These are phyloP conservation scores for Lumbricus terrestris DNA, from an alignment of 2,888 invertebrate genomes.

Conservation along the genomic window DNA sequence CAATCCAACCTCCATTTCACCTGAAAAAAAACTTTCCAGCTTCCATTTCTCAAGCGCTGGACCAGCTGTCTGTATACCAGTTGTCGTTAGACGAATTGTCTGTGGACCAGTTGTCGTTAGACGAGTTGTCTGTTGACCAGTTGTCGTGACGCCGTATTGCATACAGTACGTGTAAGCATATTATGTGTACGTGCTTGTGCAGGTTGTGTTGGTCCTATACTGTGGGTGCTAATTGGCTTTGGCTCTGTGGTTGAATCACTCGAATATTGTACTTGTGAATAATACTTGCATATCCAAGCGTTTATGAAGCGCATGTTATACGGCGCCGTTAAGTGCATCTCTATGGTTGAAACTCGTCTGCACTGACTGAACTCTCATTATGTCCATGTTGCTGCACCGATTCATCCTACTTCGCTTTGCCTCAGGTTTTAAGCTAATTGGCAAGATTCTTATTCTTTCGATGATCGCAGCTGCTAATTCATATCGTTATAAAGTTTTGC, in stretches of 20 bases:
- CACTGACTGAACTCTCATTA: background rate
- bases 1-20: no score
- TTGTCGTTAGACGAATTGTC: no score
- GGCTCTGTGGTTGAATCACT: background rate
- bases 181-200: background rate
- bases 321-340: background rate
- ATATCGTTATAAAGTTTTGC: no score
- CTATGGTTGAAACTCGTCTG: background rate
- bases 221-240: background rate
- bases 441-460: background rate
- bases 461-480: background rate
- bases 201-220: background rate
- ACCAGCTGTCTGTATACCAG: no score
- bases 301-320: background rate
- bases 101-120: no score
- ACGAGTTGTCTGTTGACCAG: no score
- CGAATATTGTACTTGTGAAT: background rate
- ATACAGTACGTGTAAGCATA: no score
- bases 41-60: no score
- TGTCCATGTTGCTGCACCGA: background rate
- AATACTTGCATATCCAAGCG: background rate
- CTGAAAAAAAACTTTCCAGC: no score
- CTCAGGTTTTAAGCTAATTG: background rate
- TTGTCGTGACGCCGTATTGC: no score
- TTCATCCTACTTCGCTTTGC: background rate